Evolutionary conservation across 2,888 invertebrate species (phyloP), one percentile per base, ranked within the genome.

Genomic region (Leptopilina myrica): DNA sequence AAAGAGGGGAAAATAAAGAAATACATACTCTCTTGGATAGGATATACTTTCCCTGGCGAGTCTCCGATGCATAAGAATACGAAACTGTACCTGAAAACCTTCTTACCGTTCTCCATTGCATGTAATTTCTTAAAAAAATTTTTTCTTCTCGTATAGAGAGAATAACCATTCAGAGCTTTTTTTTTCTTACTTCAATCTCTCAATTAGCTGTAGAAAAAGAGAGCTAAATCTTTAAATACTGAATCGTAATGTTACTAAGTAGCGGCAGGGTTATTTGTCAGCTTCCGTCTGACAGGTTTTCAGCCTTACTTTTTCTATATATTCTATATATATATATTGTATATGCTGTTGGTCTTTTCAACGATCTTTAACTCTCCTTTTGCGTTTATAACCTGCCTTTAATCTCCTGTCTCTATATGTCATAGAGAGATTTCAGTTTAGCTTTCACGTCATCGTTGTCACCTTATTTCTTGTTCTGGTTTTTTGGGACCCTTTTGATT

Each of bases 1-100:
- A 69, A 53, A 69, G 69, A 73, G 73, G 73, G 73, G n/a, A 73
- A 56, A n/a, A 40, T 73, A 73, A 73, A 73, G 26, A 56, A 73
- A 53, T 26, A 20, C 20, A 26, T 20, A 53, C 59, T 59, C 59
- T 43, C 33, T 20, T 33, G 69, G 20, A 49, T 20, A 69, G 43
- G 56, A 73, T n/a, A 73, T n/a, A 56, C 33, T 73, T 73, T 56
- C 53, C 53, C 7, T 14, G 6, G 6, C 6, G 6, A 53, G 62
- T 9, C 20, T 20, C 20, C 20, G 20, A 20, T 62, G 62, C 20
- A 62, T 20, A 62, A 49, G 1, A 12, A 49, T 11, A 49, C 49
- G 49, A 49, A 49, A 49, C 49, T 49, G 49, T 49, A 49, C 49
- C 9, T 9, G n/a, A 9, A 15, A 62, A 62, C 59, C 59, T n/a